Evolutionary conservation across 2,113 vertebrate species (phyloP).

Genomic region (Orycteropus afer): DNA sequence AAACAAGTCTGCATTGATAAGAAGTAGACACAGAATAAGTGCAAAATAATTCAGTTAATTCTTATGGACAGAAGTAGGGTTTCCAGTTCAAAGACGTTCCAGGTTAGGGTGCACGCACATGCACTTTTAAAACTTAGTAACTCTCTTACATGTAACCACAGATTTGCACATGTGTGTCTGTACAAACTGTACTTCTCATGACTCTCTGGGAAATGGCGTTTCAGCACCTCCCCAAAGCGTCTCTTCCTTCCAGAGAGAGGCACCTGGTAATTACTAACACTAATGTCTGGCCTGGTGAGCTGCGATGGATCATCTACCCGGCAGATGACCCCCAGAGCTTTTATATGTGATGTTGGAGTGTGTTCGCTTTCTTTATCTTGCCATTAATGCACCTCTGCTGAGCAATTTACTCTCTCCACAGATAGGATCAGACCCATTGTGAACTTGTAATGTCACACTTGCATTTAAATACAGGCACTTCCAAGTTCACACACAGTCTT

Average conservation of each 20-base stretch:
- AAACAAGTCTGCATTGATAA: not conserved
- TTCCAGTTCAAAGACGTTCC: not conserved
- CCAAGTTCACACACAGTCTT: not conserved
- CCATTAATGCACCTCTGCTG: not conserved
- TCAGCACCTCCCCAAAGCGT: not conserved
- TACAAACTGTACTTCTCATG: not conserved
- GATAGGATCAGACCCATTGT: slow-evolving; percentile 34
- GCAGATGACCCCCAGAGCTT: not conserved
- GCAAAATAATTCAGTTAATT: slow-evolving; percentile 2
- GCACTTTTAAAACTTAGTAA: not conserved
- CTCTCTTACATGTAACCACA: not conserved
- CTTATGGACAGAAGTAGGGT: slow-evolving; percentile 17
- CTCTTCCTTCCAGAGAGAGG: not conserved
- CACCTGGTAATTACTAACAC: slow-evolving; percentile 16
- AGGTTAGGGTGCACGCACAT: not conserved
- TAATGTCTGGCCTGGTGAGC: not conserved
- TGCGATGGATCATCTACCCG: not conserved
- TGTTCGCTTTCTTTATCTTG: slow-evolving; percentile 1
- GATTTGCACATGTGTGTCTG: not conserved
- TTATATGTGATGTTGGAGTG: not conserved
- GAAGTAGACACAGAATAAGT: not conserved
- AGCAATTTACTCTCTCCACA: not conserved
- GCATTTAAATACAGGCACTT: not conserved
- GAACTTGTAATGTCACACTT: not conserved
- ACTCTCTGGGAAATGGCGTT: not conserved